Percentiles rank a stretch among this genome's conserved stretches.
Conservation (phyloP, 2,797 vertebrate species). For the Neoniphon sammara region DNA sequence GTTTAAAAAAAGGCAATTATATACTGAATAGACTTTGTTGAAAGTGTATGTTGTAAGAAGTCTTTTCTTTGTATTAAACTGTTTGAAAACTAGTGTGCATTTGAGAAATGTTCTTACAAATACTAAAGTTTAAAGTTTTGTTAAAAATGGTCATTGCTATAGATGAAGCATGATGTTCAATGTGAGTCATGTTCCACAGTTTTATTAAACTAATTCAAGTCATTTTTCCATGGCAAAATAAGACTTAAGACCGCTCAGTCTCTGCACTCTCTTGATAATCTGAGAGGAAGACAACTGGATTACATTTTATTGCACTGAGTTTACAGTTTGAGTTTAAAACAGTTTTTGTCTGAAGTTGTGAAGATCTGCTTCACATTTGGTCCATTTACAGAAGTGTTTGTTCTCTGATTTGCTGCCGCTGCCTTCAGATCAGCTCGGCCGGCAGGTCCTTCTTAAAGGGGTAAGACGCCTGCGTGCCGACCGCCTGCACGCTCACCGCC, state of each 20-base stretch:
- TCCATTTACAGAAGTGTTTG: background rate
- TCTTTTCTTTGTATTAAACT: conserved; percentile 8
- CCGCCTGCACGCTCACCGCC: conserved; percentile 86
- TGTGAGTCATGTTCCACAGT: background rate
- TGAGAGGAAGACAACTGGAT: background rate
- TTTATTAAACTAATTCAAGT: background rate
- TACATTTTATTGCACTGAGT: background rate
- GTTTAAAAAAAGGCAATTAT: no score
- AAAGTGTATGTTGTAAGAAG: background rate
- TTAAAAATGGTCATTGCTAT: background rate
- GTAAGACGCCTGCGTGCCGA: conserved; percentile 93
- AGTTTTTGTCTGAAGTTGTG: background rate
- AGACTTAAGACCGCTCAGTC: background rate
- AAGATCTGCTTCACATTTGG: background rate
- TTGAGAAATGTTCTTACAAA: background rate
- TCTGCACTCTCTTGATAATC: background rate
- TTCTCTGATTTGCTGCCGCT: background rate
- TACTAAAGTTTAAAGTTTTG: background rate
- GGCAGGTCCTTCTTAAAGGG: conserved; percentile 88
- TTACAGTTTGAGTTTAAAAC: background rate
- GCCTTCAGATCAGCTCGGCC: conserved; percentile 82
- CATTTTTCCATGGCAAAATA: background rate
- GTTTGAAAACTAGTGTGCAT: background rate
- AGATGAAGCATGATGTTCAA: background rate
- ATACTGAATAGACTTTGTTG: background rate